Evolutionary conservation across 2,113 vertebrate species (phyloP).

Genomic region (Mellivora capensis): DNA sequence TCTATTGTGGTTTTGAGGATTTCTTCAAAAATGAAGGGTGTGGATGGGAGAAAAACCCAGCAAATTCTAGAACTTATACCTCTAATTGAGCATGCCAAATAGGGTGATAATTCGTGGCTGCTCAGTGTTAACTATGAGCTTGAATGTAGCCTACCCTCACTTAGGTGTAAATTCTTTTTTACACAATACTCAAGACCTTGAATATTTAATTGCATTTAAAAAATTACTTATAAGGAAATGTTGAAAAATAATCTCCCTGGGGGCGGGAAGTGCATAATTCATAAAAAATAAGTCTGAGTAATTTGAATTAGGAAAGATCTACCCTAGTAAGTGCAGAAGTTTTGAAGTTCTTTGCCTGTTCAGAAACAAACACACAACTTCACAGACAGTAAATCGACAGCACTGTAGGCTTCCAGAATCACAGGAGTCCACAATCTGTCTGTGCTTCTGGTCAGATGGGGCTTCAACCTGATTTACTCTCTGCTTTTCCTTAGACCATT

Average conservation of each 20-base stretch:
- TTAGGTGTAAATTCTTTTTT: conserved; percentile 49
- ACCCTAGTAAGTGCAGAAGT: neutral
- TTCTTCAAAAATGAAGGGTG: conserved; percentile 63
- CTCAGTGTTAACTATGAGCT: conserved; percentile 35
- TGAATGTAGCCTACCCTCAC: conserved; percentile 36
- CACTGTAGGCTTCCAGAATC: neutral
- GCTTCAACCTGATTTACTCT: neutral
- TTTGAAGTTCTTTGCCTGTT: conserved; percentile 38
- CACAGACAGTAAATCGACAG: neutral
- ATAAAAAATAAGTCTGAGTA: conserved; percentile 55
- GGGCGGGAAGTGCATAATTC: neutral
- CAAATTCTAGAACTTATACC: conserved; percentile 55
- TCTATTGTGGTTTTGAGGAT: conserved; percentile 54
- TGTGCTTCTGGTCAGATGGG: neutral
- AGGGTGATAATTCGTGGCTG: conserved; percentile 67
- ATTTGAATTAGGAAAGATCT: conserved; percentile 59
- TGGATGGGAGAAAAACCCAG: conserved; percentile 44
- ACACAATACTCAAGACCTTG: conserved; percentile 57
- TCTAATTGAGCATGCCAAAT: conserved; percentile 67
- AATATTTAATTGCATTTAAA: conserved; percentile 47
- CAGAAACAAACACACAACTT: conserved; percentile 24
- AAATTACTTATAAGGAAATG: conserved; percentile 61
- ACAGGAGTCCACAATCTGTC: neutral
- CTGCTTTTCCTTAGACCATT: neutral
- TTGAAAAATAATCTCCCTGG: conserved; percentile 42